Evolutionary conservation across 2,888 invertebrate genomes (phyloP), one percentile per base, ranked within the genome.

Genomic region (Homarus gammarus): DNA sequence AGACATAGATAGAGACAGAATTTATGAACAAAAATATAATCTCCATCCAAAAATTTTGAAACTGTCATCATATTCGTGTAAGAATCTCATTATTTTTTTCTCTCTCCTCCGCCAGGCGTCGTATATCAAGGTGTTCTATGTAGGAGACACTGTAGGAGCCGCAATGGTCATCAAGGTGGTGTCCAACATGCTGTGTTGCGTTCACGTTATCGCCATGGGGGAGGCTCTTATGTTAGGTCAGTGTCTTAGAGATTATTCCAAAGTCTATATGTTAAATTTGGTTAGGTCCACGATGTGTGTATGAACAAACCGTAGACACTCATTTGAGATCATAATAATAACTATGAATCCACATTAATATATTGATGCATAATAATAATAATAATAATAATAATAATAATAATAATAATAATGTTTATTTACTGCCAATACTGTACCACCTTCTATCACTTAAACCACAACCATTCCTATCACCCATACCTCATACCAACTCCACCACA

Each of bases 91-190:
- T n/a, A n/a, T 31, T 22, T 49, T 31, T 40, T 5, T 33, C 36
- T 22, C 31, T 31, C 33, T 10, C 51, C 38, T 36, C 78, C 68
- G n/a, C 1, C 85, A 91, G 81, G 91, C 91, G 12, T 88, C 88
- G n/a, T 91, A 89, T 64, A 82, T 64, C 18, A 84, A 78, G 0
- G 83, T 86, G 31, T 73, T 88, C 44, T 91, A 91, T 72, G 81
- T 89, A 8, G 91, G 91, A 2, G 38, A 38, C 6, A 78, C 83
- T 8, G 70, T 92, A 3, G 92, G 92, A 1, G 70, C 90, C 1
- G 92, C 92, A 8, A 91, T 92, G 91, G 92, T 92, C 27, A 84
- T 91, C 79, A 92, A 92, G 40, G 92, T 92, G 31, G 75, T 91
- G 44, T 92, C 91, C 27, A 92, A 92, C 89, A 90, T 92, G 89